Evolutionary conservation across 2,888 invertebrate species (phyloP).

Genomic region (Xestoiulus laeticollis): DNA sequence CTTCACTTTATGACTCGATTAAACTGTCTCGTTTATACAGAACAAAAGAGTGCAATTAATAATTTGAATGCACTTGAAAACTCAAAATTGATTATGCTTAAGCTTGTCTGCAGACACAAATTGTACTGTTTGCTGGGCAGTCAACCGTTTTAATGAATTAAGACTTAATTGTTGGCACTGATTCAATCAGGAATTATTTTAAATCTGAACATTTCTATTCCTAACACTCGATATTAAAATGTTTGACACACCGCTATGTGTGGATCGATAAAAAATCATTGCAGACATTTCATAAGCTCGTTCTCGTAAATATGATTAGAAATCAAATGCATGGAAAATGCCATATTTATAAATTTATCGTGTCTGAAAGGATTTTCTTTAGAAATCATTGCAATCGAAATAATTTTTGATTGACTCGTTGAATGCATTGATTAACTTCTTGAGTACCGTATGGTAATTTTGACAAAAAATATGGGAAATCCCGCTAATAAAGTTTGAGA

Average conservation of each 20-base stretch:
- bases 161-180: not conserved
- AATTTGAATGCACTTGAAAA: no score
- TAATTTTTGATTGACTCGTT: not conserved
- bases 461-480: no score
- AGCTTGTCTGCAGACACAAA: no score
- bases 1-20: no score
- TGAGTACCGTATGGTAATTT: no score
- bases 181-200: not conserved
- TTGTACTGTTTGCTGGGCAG: not conserved
- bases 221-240: not conserved
- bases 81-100: no score
- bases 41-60: no score
- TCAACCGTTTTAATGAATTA: not conserved
- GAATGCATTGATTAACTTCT: not conserved
- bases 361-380: not conserved
- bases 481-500: no score
- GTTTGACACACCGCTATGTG: not conserved
- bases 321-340: not conserved
- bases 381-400: no score
- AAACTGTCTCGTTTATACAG: no score
- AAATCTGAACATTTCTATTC: not conserved
- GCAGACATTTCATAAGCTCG: not conserved
- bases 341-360: not conserved
- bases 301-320: not conserved
- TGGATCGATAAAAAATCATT: not conserved